phyloP scores from a whole-genome alignment of 2,888 invertebrate species.

The Elmis aenea region DNA sequence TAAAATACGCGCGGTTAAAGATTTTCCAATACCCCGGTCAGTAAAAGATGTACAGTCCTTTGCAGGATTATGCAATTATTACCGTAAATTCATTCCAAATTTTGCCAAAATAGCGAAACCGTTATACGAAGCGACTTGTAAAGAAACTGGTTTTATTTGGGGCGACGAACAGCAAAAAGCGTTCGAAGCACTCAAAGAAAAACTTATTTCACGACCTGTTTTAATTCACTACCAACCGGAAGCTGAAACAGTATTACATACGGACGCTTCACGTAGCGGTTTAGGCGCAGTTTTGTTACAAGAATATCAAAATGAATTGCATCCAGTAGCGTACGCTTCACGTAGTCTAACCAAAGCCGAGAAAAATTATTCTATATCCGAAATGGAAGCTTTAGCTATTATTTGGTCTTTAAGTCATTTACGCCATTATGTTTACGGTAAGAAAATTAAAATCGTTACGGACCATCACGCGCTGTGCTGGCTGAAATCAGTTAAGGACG shows the following conservation, averaged over 20 bases:
- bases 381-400: conserved; percentile 3
- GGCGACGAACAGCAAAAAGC: conserved; percentile 1
- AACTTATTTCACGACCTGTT: conserved; percentile 15
- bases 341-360: too few relatives aligned
- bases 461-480: conserved; percentile 14
- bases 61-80: conserved; percentile 9
- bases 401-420: too few relatives aligned
- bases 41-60: conserved; percentile 6
- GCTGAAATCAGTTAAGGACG: conserved; percentile 7
- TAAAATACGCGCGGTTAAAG: conserved; percentile 3
- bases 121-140: conserved; percentile 15
- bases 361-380: conserved; percentile 4
- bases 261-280: conserved; percentile 17
- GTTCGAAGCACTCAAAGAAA: conserved; percentile 13
- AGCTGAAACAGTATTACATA: conserved; percentile 16
- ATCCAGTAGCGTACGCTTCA: conserved; percentile 6
- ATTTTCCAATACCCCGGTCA: conserved; percentile 4
- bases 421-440: too few relatives aligned
- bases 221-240: conserved; percentile 15
- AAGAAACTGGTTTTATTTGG: conserved; percentile 13
- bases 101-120: conserved; percentile 20
- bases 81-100: conserved; percentile 13
- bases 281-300: conserved; percentile 21
- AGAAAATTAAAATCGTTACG: too few relatives aligned
- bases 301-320: conserved; percentile 10